Base-by-base conservation (phyloP, 2,797 vertebrate genomes). In the Podarcis lilfordi region DNA sequence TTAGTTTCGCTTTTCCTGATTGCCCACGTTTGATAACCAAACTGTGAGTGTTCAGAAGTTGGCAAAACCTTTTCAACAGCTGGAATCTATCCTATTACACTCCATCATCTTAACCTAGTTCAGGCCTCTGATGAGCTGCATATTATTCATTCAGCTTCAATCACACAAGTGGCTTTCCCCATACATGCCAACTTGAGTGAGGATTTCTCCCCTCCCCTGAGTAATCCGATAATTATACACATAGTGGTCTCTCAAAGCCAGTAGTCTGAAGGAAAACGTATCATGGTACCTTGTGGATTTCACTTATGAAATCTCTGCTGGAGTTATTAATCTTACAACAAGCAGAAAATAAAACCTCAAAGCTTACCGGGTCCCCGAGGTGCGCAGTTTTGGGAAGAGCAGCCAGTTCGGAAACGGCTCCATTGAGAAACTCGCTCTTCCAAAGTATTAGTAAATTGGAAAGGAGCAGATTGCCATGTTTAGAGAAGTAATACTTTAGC, bases 401-500 rank as follows among this genome's bases (percentile, higher is more conserved):
- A 89, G 78, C 40, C 69, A 82, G n/a, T 25, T 61, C 2, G 76
- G 61, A 50, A 29, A 76, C 90, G 27, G 3, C 19, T 86, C 69
- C 8, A 2, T 32, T 45, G 21, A 2, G 29, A 29, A 91, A 68
- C 72, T 3, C 35, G 32, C 13, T 84, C 19, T 89, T 90, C 64
- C 55, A 29, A 80, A 69, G 9, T 27, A 68, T 86, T 80, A 84
- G 27, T 80, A 10, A 82, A 37, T 55, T 61, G 50, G 37, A 86
- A 85, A 82, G 79, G 59, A 91, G 43, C 61, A 40, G 9, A 21
- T 85, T 71, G 45, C 66, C 68, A 19, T 29, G 11, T 85, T 85
- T 85, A 66, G 23, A 75, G 69, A 64, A 75, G 21, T 80, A 89
- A 76, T 86, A 84, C 5, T 74, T 91, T 55, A 71, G 74, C 64